These are phyloP conservation scores for Podargus strigoides DNA, from an alignment of 2,797 vertebrate genomes.

Conservation along the genomic window DNA sequence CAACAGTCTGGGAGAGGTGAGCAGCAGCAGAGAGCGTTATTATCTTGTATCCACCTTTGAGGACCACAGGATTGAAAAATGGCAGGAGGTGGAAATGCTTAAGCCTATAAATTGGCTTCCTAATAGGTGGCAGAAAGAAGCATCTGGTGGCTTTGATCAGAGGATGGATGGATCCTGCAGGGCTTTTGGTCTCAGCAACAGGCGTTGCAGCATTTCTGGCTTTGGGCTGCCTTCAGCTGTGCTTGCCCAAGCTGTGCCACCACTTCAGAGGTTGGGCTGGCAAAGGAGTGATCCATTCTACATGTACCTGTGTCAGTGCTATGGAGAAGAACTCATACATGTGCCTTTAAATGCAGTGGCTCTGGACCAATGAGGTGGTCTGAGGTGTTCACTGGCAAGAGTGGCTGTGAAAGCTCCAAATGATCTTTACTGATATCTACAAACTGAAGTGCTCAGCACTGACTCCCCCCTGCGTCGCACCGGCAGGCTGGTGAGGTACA, in stretches of 20 bases:
- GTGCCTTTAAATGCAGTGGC: background rate
- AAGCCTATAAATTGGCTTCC: background rate
- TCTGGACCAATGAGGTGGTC: background rate
- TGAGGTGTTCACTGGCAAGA: rapidly evolving
- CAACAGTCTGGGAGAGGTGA: background rate
- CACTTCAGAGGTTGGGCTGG: background rate
- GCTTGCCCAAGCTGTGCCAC: background rate
- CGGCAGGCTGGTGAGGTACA: background rate
- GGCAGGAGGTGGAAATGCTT: background rate
- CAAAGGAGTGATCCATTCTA: rapidly evolving
- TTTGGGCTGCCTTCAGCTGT: background rate
- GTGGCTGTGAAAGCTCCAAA: background rate
- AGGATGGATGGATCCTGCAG: background rate
- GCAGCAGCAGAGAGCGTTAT: background rate
- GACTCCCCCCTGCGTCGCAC: background rate
- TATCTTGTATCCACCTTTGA: background rate
- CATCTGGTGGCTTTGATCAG: background rate
- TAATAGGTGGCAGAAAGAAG: background rate
- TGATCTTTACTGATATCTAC: background rate
- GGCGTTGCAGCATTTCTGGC: background rate
- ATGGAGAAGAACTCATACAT: rapidly evolving
- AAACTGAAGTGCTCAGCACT: background rate
- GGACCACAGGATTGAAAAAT: background rate
- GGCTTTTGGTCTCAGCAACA: background rate
- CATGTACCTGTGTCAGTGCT: background rate